Evolutionary conservation across 2,113 vertebrate species (phyloP).

Genomic region (Cyprinodon tularosa): DNA sequence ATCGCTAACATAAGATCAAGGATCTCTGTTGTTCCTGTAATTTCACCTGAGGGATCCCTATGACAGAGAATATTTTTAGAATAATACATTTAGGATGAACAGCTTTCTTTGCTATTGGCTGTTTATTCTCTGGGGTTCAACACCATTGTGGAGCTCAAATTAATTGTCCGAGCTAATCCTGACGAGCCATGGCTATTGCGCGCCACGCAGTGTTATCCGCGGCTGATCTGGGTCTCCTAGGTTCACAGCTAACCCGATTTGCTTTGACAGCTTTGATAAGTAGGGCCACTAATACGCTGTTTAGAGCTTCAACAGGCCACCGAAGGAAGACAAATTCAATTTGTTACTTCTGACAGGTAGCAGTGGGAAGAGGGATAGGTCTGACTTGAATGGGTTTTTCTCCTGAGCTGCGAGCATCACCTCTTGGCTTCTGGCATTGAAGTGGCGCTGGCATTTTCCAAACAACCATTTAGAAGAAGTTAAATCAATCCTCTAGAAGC

Average conservation of each 20-base stretch:
- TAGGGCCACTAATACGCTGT: slow-evolving; percentile 79
- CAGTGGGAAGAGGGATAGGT: slow-evolving; percentile 68
- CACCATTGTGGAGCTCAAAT: slow-evolving; percentile 11
- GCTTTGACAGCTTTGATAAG: slow-evolving; percentile 81
- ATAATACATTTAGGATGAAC: no score
- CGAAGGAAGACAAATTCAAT: slow-evolving; percentile 82
- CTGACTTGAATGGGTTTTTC: slow-evolving; percentile 63
- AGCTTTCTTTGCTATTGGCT: not conserved
- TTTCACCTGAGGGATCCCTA: no score
- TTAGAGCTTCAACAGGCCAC: slow-evolving; percentile 77
- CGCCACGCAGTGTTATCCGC: slow-evolving; percentile 43
- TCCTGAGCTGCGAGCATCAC: slow-evolving; percentile 62
- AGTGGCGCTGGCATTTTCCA: slow-evolving; percentile 67
- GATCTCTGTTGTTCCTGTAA: no score
- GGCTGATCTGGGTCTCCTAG: slow-evolving; percentile 52
- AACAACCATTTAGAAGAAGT: slow-evolving; percentile 65
- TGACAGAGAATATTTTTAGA: no score
- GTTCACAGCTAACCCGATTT: slow-evolving; percentile 72
- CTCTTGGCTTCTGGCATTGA: slow-evolving; percentile 71
- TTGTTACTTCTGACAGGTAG: slow-evolving; percentile 81
- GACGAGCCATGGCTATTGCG: not conserved
- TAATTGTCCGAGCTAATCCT: slow-evolving; percentile 6
- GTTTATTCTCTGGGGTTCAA: not conserved
- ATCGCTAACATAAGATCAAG: no score
- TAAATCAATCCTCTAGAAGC: slow-evolving; percentile 61